Percentiles rank a stretch among this genome's conserved stretches.
Evolutionary conservation across 2,797 vertebrate species (phyloP).

Genomic region (Brachymystax lenok): DNA sequence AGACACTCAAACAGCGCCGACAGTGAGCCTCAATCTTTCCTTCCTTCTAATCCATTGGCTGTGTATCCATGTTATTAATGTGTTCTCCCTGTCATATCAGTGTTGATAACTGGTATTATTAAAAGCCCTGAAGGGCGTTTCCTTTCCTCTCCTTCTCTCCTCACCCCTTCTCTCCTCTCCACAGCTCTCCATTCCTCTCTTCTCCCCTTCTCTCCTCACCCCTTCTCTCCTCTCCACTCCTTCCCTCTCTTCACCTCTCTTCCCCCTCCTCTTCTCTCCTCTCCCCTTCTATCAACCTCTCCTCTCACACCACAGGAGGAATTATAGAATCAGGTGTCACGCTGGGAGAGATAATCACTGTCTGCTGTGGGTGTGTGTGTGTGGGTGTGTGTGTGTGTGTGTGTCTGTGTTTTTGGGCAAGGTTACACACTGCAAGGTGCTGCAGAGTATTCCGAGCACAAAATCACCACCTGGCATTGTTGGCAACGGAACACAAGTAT

Average conservation of each 20-base stretch:
- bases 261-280: neutral
- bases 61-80: neutral
- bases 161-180: too few species aligned
- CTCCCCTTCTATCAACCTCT: neutral
- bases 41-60: slow-evolving; percentile 11
- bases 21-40: neutral
- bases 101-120: slow-evolving; percentile 24
- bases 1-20: neutral
- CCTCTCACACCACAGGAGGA: slow-evolving; percentile 25
- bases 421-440: slow-evolving; percentile 43
- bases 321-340: slow-evolving; percentile 18
- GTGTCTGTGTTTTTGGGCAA: neutral
- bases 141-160: neutral
- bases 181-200: too few species aligned
- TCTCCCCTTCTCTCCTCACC: too few species aligned
- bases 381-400: neutral
- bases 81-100: neutral
- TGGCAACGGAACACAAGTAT: slow-evolving; percentile 27
- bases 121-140: neutral
- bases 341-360: neutral
- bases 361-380: neutral
- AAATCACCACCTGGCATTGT: slow-evolving; percentile 65
- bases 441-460: slow-evolving; percentile 58
- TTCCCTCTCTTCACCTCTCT: slow-evolving; percentile 29
- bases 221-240: neutral